phyloP scores from a whole-genome alignment of 2,797 vertebrate species.

The Alexandromys oeconomus region DNA sequence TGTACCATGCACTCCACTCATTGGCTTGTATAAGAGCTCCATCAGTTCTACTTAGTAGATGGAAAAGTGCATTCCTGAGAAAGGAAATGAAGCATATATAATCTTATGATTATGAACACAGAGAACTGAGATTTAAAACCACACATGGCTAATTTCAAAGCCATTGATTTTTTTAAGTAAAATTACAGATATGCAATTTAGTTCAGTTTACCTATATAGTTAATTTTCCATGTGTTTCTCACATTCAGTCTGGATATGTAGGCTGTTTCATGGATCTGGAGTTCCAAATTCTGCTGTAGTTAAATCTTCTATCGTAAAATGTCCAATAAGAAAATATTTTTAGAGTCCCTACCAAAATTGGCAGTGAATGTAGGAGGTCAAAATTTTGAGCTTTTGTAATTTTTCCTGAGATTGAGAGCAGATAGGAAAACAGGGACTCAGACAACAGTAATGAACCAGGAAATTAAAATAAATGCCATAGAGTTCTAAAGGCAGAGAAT shows the following conservation, averaged over 20 bases:
- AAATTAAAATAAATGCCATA: slow-evolving; percentile 2
- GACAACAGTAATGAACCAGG: background rate
- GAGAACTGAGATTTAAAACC: background rate
- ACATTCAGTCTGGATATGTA: background rate
- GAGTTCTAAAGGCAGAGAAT: background rate
- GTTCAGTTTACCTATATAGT: background rate
- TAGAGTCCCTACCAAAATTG: background rate
- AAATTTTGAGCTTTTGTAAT: background rate
- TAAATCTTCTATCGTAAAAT: background rate
- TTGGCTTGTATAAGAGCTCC: background rate
- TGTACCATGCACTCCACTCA: background rate
- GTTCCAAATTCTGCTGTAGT: background rate
- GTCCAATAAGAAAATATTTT: background rate
- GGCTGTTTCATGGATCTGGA: background rate
- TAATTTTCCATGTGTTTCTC: background rate
- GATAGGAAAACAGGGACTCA: background rate
- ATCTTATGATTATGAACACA: background rate
- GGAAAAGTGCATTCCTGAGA: background rate
- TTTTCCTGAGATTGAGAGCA: slow-evolving; percentile 24
- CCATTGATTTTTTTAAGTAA: background rate
- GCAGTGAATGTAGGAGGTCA: slow-evolving; percentile 11
- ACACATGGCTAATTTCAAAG: background rate
- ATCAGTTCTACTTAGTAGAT: background rate
- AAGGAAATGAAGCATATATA: background rate
- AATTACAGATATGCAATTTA: background rate